Evolutionary conservation across 2,888 invertebrate genomes (phyloP).

Genomic region (Norana najaformis): DNA sequence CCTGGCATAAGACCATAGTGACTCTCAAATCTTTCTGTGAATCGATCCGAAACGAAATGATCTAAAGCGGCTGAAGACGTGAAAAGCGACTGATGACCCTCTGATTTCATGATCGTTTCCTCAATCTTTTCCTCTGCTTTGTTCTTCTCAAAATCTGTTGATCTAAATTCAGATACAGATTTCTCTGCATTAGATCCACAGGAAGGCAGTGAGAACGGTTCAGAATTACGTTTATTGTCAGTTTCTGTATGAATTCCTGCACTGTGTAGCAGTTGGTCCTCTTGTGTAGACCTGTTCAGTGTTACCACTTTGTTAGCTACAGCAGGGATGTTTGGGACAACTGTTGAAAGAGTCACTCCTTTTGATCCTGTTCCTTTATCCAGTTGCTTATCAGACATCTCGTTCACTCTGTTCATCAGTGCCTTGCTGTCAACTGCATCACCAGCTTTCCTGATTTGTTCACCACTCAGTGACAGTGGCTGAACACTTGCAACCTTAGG

Average conservation of each 20-base stretch:
- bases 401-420: background rate
- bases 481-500: background rate
- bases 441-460: background rate
- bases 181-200: background rate
- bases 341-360: background rate
- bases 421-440: background rate
- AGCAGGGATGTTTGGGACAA: background rate
- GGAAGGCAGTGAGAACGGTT: background rate
- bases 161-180: background rate
- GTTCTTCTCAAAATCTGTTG: background rate
- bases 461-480: background rate
- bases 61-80: background rate
- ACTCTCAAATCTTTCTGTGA: background rate
- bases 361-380: background rate
- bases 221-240: background rate
- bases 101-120: background rate
- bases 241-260: background rate
- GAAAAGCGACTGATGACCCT: background rate
- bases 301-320: background rate
- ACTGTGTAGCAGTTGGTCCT: background rate
- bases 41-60: background rate
- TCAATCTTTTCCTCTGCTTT: background rate
- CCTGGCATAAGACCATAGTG: background rate
- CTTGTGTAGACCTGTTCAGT: background rate
- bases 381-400: background rate